A percentile compares a stretch with the other conserved stretches of the same genome.
Conservation (phyloP, 37 sponge, comb jelly and placozoan genomes). For the Bolinopsis microptera region DNA sequence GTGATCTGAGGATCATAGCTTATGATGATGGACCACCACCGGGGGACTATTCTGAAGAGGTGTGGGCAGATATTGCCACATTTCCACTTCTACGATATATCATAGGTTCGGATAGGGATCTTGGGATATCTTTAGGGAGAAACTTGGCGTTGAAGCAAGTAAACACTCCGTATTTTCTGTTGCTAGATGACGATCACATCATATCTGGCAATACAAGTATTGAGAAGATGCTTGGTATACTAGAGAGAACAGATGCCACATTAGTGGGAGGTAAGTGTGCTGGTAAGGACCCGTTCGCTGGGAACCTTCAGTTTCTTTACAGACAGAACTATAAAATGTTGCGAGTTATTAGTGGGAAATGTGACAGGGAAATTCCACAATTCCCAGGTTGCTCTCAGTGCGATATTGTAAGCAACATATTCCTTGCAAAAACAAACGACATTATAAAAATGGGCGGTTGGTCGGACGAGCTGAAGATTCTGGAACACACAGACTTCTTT, state of each 20-base stretch:
- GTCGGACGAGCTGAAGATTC: too few relatives aligned
- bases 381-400: too few relatives aligned
- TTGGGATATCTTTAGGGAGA: constrained; percentile 10
- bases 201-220: not conserved
- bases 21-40: constrained; percentile 25
- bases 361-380: too few relatives aligned
- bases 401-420: too few relatives aligned
- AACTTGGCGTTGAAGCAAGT: not conserved
- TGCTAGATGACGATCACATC: constrained; percentile 11
- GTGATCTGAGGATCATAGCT: not conserved
- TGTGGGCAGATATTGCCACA: not conserved
- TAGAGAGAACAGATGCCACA: constrained; percentile 4
- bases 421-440: too few relatives aligned
- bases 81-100: not conserved
- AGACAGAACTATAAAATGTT: too few relatives aligned
- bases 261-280: not conserved
- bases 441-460: too few relatives aligned
- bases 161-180: not conserved
- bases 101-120: not conserved
- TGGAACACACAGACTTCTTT: too few relatives aligned
- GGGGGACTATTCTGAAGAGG: not conserved
- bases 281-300: too few relatives aligned
- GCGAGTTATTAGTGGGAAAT: too few relatives aligned
- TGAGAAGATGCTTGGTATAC: constrained; percentile 2
- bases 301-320: too few relatives aligned